Conservation (phyloP, 1,140 invertebrate species). For the Panulirus ornatus region DNA sequence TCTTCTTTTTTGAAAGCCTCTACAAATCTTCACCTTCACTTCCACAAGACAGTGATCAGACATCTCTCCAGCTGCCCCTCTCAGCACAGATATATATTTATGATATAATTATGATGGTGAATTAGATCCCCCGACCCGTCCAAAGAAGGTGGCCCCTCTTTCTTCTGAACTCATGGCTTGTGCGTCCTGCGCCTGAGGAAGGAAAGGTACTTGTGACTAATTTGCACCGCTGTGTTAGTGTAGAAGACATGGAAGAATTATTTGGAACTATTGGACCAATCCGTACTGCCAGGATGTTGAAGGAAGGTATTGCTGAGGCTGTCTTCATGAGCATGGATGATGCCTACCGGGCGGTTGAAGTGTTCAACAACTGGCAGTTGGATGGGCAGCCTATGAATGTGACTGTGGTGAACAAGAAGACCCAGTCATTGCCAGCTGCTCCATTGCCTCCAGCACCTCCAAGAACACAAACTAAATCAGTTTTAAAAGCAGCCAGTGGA, state of each 20-base stretch:
- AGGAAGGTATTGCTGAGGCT: conserved; percentile 92
- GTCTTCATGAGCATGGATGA: conserved; percentile 91
- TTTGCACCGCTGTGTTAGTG: conserved; percentile 89
- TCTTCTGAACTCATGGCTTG: conserved; percentile 48
- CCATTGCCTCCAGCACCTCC: conserved; percentile 6
- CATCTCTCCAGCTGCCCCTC: no score
- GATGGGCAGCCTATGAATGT: conserved; percentile 89
- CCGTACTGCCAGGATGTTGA: conserved; percentile 88
- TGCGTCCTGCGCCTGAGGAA: conserved; percentile 9
- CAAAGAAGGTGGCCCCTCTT: conserved; percentile 40
- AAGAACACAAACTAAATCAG: conserved; percentile 49
- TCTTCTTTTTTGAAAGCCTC: no score
- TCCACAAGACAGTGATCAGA: no score
- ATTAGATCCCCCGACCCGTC: conserved; percentile 3
- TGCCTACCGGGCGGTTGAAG: conserved; percentile 90
- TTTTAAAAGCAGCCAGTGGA: conserved; percentile 59
- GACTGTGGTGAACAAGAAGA: conserved; percentile 52
- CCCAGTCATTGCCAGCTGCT: not conserved
- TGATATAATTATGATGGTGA: conserved; percentile 53
- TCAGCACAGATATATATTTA: no score
- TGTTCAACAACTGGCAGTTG: conserved; percentile 93
- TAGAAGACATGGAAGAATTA: conserved; percentile 94
- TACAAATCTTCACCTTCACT: no score
- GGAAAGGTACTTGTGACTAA: conserved; percentile 86
- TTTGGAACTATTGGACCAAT: conserved; percentile 95